Conservation (phyloP, 2,797 vertebrate genomes). For the Nasua narica region DNA sequence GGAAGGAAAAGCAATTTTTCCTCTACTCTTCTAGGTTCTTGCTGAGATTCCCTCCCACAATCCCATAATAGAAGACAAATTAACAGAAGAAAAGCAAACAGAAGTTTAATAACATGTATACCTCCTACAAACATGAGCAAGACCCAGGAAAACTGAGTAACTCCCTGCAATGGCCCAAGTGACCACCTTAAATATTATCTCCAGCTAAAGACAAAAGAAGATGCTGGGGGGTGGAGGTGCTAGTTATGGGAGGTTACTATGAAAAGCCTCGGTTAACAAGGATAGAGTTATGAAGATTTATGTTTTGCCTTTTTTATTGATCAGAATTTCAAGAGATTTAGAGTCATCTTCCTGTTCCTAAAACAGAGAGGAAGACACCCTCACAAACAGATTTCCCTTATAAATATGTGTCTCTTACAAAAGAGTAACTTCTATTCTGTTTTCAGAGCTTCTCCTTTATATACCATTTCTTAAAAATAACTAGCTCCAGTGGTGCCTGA, state of each 20-base stretch:
- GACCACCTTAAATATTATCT: not conserved
- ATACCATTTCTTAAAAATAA: not conserved
- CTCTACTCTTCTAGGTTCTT: not conserved
- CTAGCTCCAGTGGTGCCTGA: not conserved
- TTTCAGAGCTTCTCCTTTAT: not conserved
- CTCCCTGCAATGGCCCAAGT: not conserved
- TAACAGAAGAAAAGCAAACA: not conserved
- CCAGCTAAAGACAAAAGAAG: not conserved
- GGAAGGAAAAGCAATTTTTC: not conserved
- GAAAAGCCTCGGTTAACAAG: not conserved
- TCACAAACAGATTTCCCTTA: not conserved
- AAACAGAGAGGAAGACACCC: not conserved
- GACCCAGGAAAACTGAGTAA: not conserved
- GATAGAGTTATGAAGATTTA: not conserved
- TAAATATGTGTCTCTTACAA: not conserved
- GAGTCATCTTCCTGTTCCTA: not conserved
- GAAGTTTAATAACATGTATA: not conserved
- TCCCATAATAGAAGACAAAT: not conserved
- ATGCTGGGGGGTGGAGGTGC: not conserved
- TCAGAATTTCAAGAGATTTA: not conserved
- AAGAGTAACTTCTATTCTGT: not conserved
- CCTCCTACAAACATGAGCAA: not conserved
- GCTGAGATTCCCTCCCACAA: not conserved
- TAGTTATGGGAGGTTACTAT: not conserved
- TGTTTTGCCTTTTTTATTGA: not conserved